Base-by-base conservation (phyloP, 2,797 vertebrate species). In the Tapirus indicus region DNA sequence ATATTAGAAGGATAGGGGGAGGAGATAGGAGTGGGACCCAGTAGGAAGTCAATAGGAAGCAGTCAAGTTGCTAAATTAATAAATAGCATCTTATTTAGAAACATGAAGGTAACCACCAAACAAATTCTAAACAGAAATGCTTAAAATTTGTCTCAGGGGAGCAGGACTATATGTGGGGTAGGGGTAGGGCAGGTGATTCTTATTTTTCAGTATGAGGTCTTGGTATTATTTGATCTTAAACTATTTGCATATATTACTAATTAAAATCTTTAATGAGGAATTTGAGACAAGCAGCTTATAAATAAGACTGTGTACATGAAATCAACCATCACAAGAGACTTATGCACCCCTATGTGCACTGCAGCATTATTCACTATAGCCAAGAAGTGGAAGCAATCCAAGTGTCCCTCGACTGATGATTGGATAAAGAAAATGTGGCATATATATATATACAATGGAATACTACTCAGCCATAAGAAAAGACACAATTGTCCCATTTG, bases 31-130 rank as follows among this genome's bases (percentile, higher is more conserved):
- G 13, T 13, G 13, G 87, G 8, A 71, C 60, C 58, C 35, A n/a
- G 11, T 13, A 77, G 41, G 38, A 89, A 93, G 52, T 77, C 79
- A 85, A 25, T 0, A 85, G 44, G 52, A 91, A 93, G 41, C 25
- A n/a, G 5, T 27, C 0, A 72, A n/a, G 41, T 78, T 62, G 32
- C 69, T 69, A 79, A 94, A 78, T 72, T 78, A 96, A 84, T 62
- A 79, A 83, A 85, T 7, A 85, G 41, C 25, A 62, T 72, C 75
- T 95, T 69, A 52, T 78, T 88, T 78, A 62, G 38, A 94, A 95
- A 72, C 23, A 29, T 10, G 0, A 62, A 29, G 25, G 44, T 80
- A 88, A 85, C 18, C 25, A 38, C 38, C 68, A 85, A 86, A 92
- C 8, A 14, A 95, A 78, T 58, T 95, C 60, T 64, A 90, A 94